Conservation (phyloP, 1,140 invertebrate species). For the Belonocnema kinseyi region DNA sequence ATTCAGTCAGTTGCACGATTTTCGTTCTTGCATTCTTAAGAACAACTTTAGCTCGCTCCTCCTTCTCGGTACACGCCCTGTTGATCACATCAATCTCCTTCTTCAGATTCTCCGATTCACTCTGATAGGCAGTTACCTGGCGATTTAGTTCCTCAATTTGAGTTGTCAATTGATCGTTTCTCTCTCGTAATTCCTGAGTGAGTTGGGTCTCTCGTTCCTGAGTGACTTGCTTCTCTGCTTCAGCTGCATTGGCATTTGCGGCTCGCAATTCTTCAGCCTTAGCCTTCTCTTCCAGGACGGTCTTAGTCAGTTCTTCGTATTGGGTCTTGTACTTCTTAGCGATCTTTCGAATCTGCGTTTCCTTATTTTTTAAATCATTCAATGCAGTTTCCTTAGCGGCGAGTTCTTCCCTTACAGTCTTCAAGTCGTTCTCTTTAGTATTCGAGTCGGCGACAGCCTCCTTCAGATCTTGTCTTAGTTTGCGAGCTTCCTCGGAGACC, state of each 20-base stretch:
- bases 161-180: conserved; percentile 65
- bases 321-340: conserved; percentile 94
- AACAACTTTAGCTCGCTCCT: conserved; percentile 84
- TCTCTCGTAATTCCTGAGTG: conserved; percentile 74
- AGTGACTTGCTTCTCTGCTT: conserved; percentile 66
- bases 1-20: conserved; percentile 82
- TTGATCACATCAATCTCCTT: conserved; percentile 84
- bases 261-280: conserved; percentile 72
- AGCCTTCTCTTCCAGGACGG: conserved; percentile 79
- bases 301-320: conserved; percentile 84
- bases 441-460: conserved; percentile 75
- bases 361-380: conserved; percentile 85
- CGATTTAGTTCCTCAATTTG: conserved; percentile 80
- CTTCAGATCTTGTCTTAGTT: conserved; percentile 77
- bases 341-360: conserved; percentile 91
- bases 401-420: conserved; percentile 82
- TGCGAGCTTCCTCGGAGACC: conserved; percentile 74
- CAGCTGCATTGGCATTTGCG: conserved; percentile 68
- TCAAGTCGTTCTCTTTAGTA: conserved; percentile 79
- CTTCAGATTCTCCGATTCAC: conserved; percentile 81
- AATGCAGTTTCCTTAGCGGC: conserved; percentile 82
- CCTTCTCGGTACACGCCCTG: conserved; percentile 79
- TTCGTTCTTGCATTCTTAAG: conserved; percentile 84
- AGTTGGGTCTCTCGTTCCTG: conserved; percentile 71
- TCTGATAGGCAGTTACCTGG: conserved; percentile 77